Percentiles rank a stretch among this genome's conserved stretches.
These are phyloP conservation scores for Orchesella flavescens DNA, from an alignment of 2,888 invertebrate genomes.

Conservation along the genomic window DNA sequence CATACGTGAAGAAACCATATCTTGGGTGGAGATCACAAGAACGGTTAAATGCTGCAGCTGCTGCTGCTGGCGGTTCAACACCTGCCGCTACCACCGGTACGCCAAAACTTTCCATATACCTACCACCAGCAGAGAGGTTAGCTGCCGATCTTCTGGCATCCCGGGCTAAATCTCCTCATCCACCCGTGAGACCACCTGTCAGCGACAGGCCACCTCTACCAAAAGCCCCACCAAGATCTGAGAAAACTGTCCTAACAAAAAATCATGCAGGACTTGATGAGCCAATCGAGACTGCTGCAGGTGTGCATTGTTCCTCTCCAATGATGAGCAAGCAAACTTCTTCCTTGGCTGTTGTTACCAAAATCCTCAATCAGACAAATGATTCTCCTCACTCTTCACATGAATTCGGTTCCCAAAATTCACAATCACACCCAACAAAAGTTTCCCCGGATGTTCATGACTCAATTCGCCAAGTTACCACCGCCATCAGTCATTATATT, in stretches of 20 bases:
- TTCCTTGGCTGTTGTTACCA: constrained; percentile 60
- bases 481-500: constrained; percentile 77
- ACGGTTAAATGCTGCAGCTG: constrained; percentile 76
- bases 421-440: constrained; percentile 36
- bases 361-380: constrained; percentile 37
- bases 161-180: constrained; percentile 57
- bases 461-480: constrained; percentile 93
- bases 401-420: constrained; percentile 31
- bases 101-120: constrained; percentile 74
- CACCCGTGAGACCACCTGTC: constrained; percentile 62
- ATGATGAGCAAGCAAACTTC: constrained; percentile 49
- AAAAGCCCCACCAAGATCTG: constrained; percentile 67
- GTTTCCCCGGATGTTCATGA: constrained; percentile 77
- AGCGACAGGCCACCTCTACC: constrained; percentile 69
- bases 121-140: constrained; percentile 70
- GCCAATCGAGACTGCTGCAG: constrained; percentile 40
- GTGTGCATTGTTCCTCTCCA: constrained; percentile 50
- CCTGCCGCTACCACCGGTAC: constrained; percentile 50
- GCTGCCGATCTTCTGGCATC: constrained; percentile 68
- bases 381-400: constrained; percentile 48
- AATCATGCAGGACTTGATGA: constrained; percentile 4
- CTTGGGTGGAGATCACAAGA: constrained; percentile 91
- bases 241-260: constrained; percentile 65
- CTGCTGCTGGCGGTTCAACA: constrained; percentile 9
- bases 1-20: constrained; percentile 83